Percentiles rank a stretch among this genome's conserved stretches.
phyloP scores from a whole-genome alignment of 2,888 invertebrate genomes.

The Aporophyla nigra region DNA sequence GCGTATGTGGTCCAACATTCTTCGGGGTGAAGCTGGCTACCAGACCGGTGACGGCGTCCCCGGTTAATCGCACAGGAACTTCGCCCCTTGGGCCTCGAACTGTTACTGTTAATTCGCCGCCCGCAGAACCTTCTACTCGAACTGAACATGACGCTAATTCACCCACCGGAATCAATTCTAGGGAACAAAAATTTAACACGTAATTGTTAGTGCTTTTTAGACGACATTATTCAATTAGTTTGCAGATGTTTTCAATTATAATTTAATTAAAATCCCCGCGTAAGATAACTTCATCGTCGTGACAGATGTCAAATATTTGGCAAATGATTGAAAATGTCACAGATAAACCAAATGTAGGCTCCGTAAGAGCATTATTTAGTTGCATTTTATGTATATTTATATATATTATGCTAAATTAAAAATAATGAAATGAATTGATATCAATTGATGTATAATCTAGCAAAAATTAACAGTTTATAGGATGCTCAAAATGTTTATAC shows the following conservation, averaged over 20 bases:
- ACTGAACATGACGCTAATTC: constrained; percentile 89
- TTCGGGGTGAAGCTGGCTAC: constrained; percentile 97
- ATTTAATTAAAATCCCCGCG: constrained; percentile 38
- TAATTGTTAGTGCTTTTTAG: background rate
- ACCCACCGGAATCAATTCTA: constrained; percentile 96
- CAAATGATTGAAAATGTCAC: background rate
- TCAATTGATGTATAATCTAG: too few species aligned
- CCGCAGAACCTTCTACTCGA: constrained; percentile 89
- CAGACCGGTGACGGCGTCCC: constrained; percentile 96
- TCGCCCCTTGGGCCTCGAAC: constrained; percentile 97
- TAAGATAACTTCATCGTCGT: background rate
- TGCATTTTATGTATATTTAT: too few species aligned
- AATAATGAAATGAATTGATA: too few species aligned
- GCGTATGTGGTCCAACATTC: constrained; percentile 98
- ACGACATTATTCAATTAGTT: background rate
- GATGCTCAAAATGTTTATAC: background rate
- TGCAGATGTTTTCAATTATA: background rate
- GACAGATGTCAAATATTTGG: constrained; percentile 6
- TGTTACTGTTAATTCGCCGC: constrained; percentile 97
- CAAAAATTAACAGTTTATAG: background rate
- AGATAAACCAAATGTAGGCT: background rate
- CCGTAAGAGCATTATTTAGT: background rate
- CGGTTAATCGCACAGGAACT: constrained; percentile 96
- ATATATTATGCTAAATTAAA: too few species aligned
- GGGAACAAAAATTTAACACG: constrained; percentile 16